Base-by-base conservation (phyloP, 2,113 vertebrate species). In the Amia ocellicauda region DNA sequence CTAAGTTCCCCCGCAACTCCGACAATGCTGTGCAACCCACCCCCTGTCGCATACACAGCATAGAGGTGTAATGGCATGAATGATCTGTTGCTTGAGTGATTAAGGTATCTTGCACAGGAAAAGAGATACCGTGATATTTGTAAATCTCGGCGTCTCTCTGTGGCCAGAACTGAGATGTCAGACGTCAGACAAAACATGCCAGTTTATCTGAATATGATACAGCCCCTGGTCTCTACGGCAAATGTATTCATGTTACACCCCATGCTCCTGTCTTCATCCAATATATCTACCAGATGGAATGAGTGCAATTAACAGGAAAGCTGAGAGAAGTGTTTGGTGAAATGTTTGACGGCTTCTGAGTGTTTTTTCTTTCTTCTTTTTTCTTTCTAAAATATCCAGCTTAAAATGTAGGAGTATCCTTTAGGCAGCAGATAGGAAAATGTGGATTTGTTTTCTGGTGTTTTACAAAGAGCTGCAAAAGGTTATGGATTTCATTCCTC, bases 401-500 rank as follows among this genome's bases (percentile, higher is more conserved):
- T 10, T 14, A 54, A 26, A 13, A 19, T 26, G 26, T 14, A 54
- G 11, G 11, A 36, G 2, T 10, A 36, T 36, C 11, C 11, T 36
- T 10, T 36, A 7, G 5, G 31, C 11, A 7, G 11, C 31, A 36
- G 31, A 7, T 36, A 7, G 31, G 31, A 36, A 36, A 36, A 1
- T 36, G 31, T 36, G 11, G 11, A 36, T 4, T 36, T 36, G 31
- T 36, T 36, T 36, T 36, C 31, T 10, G 11, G 31, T 36, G 31
- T 36, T 36, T 36, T 7, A 36, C 31, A 36, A 10, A n/a, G n/a
- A 7, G 5, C 11, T 36, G 5, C 11, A 36, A 4, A 36, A 10
- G 45, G 24, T 54, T 64, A 60, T 64, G 7, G 62, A 69, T 55
- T 55, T 19, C 55, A 27, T 40, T 13, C 22, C 10, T 49, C 24